Conservation (phyloP, 2,113 vertebrate genomes). For the Alligator sinensis region DNA sequence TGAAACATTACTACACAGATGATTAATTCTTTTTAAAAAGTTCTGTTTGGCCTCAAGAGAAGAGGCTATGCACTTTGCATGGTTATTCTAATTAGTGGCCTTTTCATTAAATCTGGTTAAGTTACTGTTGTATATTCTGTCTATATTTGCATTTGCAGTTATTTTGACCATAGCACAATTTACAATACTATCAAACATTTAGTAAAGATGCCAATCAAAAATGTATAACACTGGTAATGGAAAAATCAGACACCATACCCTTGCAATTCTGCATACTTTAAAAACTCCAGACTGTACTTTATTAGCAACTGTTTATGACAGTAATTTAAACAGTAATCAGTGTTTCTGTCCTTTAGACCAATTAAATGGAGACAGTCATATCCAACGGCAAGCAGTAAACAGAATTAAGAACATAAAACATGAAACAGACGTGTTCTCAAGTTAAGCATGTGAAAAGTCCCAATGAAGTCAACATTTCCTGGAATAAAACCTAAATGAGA, state of each 20-base stretch:
- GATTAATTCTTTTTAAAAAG: background rate
- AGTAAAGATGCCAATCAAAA: background rate
- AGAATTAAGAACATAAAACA: background rate
- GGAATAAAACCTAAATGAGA: background rate
- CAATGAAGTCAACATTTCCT: background rate
- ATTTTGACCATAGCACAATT: background rate
- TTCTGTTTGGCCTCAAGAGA: background rate
- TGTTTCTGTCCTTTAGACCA: background rate
- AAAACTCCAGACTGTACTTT: background rate
- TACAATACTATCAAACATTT: fast-evolving
- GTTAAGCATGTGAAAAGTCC: background rate
- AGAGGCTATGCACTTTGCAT: background rate
- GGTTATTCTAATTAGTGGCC: background rate
- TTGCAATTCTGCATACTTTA: background rate
- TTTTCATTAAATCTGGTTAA: background rate
- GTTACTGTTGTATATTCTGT: background rate
- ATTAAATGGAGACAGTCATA: background rate
- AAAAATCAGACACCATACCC: background rate
- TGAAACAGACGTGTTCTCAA: background rate
- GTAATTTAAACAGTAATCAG: background rate
- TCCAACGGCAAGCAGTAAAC: background rate
- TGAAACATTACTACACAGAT: background rate
- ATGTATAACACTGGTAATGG: background rate
- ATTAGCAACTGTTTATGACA: background rate
- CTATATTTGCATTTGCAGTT: background rate